Evolutionary conservation across 2,888 invertebrate species (phyloP), one percentile per base, ranked within the genome.

Genomic region (Rambutsinella grinnellia): DNA sequence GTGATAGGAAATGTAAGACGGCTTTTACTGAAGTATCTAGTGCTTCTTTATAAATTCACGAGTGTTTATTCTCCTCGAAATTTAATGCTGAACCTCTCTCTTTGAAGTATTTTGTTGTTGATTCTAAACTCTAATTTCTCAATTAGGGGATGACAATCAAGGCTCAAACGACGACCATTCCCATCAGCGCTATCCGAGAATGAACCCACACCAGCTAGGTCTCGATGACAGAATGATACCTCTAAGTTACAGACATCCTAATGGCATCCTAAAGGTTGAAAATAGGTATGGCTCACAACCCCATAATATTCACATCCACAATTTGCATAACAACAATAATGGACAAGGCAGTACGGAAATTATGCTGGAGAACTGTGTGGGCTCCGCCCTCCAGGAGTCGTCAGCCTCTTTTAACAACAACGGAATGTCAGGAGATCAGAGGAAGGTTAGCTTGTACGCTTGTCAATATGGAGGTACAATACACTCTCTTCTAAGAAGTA

Each of bases 111-210:
- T n/a, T n/a, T n/a, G n/a, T n/a, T n/a, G n/a, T n/a, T n/a, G n/a
- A n/a, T n/a, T n/a, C n/a, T n/a, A n/a, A n/a, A 36, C 36, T 13
- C 36, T 36, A 8, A 36, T 53, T 51, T 17, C n/a, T 57, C 21
- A 23, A n/a, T n/a, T 46, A 51, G 74, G 67, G 17, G 77, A 71
- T 17, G 78, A 78, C 27, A 72, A 78, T 54, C 26, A 54, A 8
- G 26, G 53, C 17, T 49, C 36, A 26, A 46, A 75, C 24, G 56
- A 79, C 24, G 57, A 53, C 19, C 53, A 76, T 57, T 27, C 47
- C 27, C 62, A 46, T 15, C 61, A 74, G 13, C 71, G 60, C n/a
- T 72, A 80, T 13, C 61, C 68, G 27, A 68, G 78, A n/a, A 49
- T 70, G n/a, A 70, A 70, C 54, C 70, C 70, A 3, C 70, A 70